Percentiles rank a stretch among this genome's conserved stretches.
Conservation (phyloP, 2,797 vertebrate species). For the Lophura swinhoii region DNA sequence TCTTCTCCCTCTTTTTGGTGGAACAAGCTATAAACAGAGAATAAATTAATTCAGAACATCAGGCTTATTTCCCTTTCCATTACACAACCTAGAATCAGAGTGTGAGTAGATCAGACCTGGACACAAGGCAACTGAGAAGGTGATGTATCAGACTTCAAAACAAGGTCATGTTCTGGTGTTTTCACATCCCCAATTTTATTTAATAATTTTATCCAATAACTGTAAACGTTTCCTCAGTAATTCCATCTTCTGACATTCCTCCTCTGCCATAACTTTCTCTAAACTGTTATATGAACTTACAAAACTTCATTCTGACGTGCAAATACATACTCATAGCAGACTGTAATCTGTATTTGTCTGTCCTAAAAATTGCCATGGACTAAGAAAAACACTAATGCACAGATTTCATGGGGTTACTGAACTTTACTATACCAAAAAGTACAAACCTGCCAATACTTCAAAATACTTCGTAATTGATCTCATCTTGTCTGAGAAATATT, state of each 20-base stretch:
- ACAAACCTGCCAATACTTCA: neutral
- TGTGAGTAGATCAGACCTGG: neutral
- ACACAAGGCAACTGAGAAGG: neutral
- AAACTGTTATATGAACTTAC: neutral
- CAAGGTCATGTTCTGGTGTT: neutral
- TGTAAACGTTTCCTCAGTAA: neutral
- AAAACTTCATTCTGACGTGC: neutral
- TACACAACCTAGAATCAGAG: neutral
- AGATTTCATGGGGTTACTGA: neutral
- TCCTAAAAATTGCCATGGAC: neutral
- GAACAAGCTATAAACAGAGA: neutral
- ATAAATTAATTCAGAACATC: neutral
- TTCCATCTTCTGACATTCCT: neutral
- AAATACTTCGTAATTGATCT: neutral
- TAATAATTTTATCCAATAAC: neutral
- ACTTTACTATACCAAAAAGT: neutral
- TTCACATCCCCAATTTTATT: neutral
- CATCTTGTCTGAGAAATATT: neutral
- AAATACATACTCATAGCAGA: neutral
- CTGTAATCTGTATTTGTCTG: neutral
- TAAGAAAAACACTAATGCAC: neutral
- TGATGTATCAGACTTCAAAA: neutral
- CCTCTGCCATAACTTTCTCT: neutral
- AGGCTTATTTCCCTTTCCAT: neutral
- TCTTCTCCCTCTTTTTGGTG: neutral